These are phyloP conservation scores for Stichodactyla helianthus DNA, from an alignment of 64 coral and sea anemone species.

Conservation along the genomic window DNA sequence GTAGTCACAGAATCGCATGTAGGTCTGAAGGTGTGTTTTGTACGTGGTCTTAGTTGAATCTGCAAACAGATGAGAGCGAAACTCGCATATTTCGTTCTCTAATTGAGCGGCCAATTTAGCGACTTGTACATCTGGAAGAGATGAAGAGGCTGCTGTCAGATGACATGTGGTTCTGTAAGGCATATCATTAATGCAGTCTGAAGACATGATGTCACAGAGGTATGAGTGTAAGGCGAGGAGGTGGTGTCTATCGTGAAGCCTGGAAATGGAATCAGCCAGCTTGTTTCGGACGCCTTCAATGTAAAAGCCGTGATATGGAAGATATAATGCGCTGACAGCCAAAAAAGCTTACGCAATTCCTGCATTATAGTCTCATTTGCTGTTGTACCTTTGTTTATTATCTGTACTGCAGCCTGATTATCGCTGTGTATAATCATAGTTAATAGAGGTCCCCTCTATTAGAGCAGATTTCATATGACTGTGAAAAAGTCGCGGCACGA, in stretches of 20 bases:
- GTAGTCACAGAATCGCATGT: constrained; percentile 1
- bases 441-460: too few species aligned
- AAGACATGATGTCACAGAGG: background rate
- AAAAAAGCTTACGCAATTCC: constrained; percentile 31
- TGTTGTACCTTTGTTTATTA: too few species aligned
- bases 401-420: too few species aligned
- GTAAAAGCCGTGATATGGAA: background rate
- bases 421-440: background rate
- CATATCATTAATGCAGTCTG: background rate
- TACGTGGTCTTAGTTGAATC: constrained; percentile 30
- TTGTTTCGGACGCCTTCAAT: background rate
- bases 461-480: too few species aligned
- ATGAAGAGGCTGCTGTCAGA: background rate
- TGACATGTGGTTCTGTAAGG: background rate
- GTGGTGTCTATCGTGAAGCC: too few species aligned
- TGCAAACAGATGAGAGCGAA: background rate
- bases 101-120: background rate
- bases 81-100: background rate
- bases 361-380: constrained; percentile 9
- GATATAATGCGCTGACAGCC: background rate
- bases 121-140: constrained; percentile 17
- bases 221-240: background rate
- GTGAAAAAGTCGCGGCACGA: too few species aligned
- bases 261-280: too few species aligned
- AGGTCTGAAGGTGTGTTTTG: constrained; percentile 9